Evolutionary conservation across 1,140 invertebrate species (phyloP), one percentile per base, ranked within the genome.

Genomic region (Nomia melanderi): DNA sequence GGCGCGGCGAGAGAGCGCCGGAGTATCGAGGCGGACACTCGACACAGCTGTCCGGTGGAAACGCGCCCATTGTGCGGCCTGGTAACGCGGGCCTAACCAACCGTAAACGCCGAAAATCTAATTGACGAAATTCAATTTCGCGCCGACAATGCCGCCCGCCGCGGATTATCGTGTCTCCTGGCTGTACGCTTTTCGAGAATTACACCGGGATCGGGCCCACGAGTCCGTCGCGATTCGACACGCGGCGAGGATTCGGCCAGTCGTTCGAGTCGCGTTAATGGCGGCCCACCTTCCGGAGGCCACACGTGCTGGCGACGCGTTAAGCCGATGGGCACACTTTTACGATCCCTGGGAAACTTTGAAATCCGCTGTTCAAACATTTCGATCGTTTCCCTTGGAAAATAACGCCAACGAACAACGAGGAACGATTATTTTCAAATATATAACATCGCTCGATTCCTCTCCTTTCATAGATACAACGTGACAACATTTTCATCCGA

Each of bases 61-160:
- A 65, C 33, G 47, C 39, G 27, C 72, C 83, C 82, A 86, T 85
- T 86, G 84, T 79, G 75, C 67, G 14, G 64, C 8, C 36, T n/a
- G n/a, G n/a, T n/a, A n/a, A 11, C 1, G 8, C 11, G 14, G 83
- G 87, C 85, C 89, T 90, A 92, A 92, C 91, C 90, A 92, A 92
- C 82, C 90, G 90, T 92, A 91, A 92, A 91, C 86, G 86, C 81
- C 74, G 85, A 87, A 81, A 83, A 88, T 88, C 88, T 91, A 92
- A 92, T 92, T 90, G 91, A 91, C 88, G 74, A 91, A 88, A 92
- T 91, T 91, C 87, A 89, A 92, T 92, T 91, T 90, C 88, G 87
- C 84, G 79, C 77, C 83, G 87, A 91, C 90, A 90, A 91, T 90
- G 59, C 74, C 27, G 47, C 20, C 47, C 59, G 62, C 77, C 67